Conservation (phyloP, 2,113 vertebrate genomes). For the Myxocyprinus asiaticus region DNA sequence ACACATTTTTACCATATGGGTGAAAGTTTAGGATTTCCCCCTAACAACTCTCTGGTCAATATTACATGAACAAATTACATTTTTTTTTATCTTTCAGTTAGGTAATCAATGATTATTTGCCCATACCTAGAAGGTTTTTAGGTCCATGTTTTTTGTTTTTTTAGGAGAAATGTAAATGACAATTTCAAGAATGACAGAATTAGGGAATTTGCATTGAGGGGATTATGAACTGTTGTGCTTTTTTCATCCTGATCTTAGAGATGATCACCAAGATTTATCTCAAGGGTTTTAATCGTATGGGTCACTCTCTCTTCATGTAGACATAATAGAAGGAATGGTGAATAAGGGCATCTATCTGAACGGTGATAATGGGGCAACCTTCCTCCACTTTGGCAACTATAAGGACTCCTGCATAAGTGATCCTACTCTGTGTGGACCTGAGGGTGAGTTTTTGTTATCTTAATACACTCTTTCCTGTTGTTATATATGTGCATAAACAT, state of each 20-base stretch:
- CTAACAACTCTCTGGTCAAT: slow-evolving; percentile 23
- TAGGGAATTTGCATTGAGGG: neutral
- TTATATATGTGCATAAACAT: too few species aligned
- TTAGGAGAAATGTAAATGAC: neutral
- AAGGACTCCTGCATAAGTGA: slow-evolving; percentile 88
- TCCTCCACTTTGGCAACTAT: slow-evolving; percentile 86
- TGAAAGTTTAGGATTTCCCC: slow-evolving; percentile 19
- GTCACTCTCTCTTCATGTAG: slow-evolving; percentile 65
- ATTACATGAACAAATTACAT: neutral
- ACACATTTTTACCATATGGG: slow-evolving; percentile 7
- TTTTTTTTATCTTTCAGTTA: neutral
- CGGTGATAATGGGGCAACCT: slow-evolving; percentile 79
- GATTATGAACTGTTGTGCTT: neutral
- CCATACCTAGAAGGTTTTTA: neutral
- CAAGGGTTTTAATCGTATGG: slow-evolving; percentile 16
- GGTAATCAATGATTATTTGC: slow-evolving; percentile 5
- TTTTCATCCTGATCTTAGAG: neutral
- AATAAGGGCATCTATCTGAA: slow-evolving; percentile 88
- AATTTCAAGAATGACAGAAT: neutral
- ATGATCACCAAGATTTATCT: too few species aligned
- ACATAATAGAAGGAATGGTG: slow-evolving; percentile 93
- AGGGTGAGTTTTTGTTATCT: slow-evolving; percentile 75
- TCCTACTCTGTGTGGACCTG: slow-evolving; percentile 83
- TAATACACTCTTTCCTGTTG: too few species aligned
- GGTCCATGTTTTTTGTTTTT: neutral